Evolutionary conservation across 2,888 invertebrate genomes (phyloP).

Genomic region (Yponomeuta cagnagella): DNA sequence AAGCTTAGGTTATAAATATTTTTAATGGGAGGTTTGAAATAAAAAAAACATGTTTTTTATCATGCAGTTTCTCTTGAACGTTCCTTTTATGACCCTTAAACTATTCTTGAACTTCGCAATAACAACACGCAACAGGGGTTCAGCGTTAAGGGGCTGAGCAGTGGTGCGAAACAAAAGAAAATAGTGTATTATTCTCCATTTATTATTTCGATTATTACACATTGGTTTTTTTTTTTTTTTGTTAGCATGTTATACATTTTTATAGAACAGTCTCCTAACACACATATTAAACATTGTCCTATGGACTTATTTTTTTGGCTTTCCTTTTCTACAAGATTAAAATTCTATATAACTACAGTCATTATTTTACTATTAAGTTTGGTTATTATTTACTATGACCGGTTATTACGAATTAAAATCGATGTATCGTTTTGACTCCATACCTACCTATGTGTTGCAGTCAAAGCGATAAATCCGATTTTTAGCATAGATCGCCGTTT

Average conservation of each 20-base stretch:
- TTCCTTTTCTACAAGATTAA: neutral
- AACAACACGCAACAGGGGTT: neutral
- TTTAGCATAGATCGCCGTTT: no score
- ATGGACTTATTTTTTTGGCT: constrained; percentile 5
- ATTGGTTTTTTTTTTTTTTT: neutral
- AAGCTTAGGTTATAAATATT: neutral
- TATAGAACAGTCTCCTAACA: neutral
- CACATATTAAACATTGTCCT: neutral
- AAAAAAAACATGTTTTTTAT: neutral
- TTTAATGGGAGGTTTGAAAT: neutral
- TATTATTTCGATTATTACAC: neutral
- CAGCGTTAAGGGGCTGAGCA: neutral
- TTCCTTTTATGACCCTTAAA: neutral
- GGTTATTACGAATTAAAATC: no score
- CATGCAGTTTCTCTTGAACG: neutral
- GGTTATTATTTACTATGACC: neutral
- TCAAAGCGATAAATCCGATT: no score
- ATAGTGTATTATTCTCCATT: neutral
- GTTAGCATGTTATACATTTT: neutral
- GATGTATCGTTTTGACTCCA: no score
- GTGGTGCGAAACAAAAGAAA: no score
- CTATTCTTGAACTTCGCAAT: neutral
- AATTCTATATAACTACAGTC: neutral
- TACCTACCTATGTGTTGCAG: no score
- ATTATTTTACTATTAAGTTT: neutral